These are phyloP conservation scores for Cephalopterus ornatus DNA, from an alignment of 2,113 vertebrate genomes.

Conservation along the genomic window DNA sequence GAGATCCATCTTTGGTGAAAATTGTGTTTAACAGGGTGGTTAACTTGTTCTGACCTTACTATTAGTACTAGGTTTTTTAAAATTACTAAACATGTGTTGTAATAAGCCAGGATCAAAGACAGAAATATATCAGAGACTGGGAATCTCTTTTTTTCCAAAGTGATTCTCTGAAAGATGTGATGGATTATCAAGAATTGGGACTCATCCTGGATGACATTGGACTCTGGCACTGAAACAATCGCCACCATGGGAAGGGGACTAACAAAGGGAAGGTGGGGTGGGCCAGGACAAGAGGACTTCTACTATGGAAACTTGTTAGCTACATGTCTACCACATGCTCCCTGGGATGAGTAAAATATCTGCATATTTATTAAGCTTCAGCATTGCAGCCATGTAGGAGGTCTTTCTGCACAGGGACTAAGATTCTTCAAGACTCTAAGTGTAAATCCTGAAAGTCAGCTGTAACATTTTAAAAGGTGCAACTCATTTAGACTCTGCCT, in stretches of 20 bases:
- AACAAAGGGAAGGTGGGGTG: neutral
- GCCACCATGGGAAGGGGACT: fast-evolving
- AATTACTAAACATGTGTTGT: neutral
- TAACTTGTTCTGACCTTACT: neutral
- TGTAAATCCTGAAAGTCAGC: neutral
- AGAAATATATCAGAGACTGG: neutral
- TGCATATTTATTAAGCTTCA: neutral
- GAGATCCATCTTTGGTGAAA: neutral
- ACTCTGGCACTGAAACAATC: neutral
- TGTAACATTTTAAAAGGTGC: neutral
- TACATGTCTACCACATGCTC: neutral
- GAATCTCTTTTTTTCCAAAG: neutral
- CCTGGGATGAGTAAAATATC: neutral
- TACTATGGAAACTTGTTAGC: neutral
- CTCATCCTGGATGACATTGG: neutral
- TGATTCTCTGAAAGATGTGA: neutral
- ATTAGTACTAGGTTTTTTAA: neutral
- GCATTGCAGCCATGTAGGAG: neutral
- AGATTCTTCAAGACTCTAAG: neutral
- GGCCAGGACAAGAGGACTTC: neutral
- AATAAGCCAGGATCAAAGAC: neutral
- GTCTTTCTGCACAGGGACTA: neutral
- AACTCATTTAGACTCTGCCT: neutral
- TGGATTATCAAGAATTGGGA: fast-evolving
- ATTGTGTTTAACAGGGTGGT: fast-evolving